Conservation (phyloP, 2,797 vertebrate species). For the Cirrhinus molitorella region DNA sequence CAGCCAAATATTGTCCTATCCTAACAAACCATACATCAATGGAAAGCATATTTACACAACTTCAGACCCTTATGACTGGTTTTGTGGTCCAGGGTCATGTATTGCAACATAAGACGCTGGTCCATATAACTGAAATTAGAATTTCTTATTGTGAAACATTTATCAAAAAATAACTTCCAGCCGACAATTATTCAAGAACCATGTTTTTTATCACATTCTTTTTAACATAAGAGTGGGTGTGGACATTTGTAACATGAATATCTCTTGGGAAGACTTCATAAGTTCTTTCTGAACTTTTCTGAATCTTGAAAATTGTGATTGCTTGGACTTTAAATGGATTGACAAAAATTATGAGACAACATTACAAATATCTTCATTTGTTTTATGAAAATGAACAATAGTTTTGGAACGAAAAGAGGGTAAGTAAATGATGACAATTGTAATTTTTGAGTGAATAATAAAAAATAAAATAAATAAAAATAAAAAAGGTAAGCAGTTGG, state of each 20-base stretch:
- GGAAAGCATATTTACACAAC: no score
- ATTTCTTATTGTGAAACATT: background rate
- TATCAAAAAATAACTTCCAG: background rate
- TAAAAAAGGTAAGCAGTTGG: background rate
- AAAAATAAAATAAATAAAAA: no score
- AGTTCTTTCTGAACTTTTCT: background rate
- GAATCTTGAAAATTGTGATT: background rate
- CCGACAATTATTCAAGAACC: background rate
- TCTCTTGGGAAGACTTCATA: background rate
- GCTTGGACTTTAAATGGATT: background rate
- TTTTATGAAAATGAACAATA: background rate
- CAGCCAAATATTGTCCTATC: no score
- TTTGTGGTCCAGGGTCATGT: no score
- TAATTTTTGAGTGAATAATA: background rate
- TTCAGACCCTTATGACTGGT: no score
- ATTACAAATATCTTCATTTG: background rate
- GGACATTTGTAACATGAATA: background rate
- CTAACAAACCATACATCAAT: no score
- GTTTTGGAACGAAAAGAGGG: background rate
- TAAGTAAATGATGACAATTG: background rate
- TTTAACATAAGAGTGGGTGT: background rate
- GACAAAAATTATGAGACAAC: background rate
- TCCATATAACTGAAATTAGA: background rate
- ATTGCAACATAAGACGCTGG: background rate
- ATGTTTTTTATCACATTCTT: background rate